Conservation (phyloP, 2,797 vertebrate genomes). For the Cottoperca gobio region DNA sequence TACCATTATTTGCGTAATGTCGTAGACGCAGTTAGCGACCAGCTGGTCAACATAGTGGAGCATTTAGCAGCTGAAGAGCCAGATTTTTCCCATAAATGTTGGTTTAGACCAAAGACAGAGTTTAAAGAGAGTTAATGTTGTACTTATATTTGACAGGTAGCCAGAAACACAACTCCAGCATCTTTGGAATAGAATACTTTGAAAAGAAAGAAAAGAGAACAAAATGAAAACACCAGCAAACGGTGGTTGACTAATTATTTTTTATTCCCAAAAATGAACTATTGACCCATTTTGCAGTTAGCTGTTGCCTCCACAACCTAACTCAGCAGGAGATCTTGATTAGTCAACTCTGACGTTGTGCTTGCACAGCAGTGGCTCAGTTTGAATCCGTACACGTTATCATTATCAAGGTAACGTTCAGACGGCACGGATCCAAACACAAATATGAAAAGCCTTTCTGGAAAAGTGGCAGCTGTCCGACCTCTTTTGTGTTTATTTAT, state of each 20-base stretch:
- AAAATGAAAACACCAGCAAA: background rate
- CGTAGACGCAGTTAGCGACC: background rate
- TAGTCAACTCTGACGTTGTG: constrained; percentile 26
- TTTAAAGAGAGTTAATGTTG: background rate
- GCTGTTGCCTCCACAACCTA: constrained; percentile 3
- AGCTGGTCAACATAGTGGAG: background rate
- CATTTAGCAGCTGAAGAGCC: background rate
- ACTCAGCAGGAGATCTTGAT: constrained; percentile 18
- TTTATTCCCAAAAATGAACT: background rate
- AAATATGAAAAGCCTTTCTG: constrained; percentile 27
- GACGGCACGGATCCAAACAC: constrained; percentile 34
- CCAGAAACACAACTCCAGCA: background rate
- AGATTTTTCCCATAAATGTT: background rate
- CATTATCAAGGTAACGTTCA: constrained; percentile 30
- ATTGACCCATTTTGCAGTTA: background rate
- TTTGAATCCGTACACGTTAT: constrained; percentile 44
- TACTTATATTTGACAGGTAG: background rate
- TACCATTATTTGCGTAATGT: background rate
- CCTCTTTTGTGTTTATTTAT: background rate
- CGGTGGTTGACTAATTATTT: background rate
- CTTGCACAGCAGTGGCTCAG: constrained; percentile 31
- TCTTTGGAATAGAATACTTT: too few species aligned
- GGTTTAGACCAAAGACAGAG: too few species aligned
- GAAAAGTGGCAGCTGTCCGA: constrained; percentile 40
- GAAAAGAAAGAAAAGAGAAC: constrained; percentile 4